Conservation (phyloP, 1,140 invertebrate species). For the Drosophila pallidifrons region DNA sequence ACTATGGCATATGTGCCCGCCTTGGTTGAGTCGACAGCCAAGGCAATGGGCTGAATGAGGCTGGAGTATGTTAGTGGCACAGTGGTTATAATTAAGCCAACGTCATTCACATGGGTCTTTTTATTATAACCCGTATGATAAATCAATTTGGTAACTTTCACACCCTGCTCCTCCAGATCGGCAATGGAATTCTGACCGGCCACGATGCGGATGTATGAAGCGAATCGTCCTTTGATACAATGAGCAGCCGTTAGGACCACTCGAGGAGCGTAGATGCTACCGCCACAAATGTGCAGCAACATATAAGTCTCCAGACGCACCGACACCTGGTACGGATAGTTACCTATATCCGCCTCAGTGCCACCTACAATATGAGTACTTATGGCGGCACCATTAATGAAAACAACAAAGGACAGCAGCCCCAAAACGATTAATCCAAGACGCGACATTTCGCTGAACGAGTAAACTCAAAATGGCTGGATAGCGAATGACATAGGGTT, state of each 20-base stretch:
- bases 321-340: constrained; percentile 71
- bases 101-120: constrained; percentile 75
- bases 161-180: constrained; percentile 67
- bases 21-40: constrained; percentile 48
- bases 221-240: constrained; percentile 84
- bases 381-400: constrained; percentile 44
- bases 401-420: constrained; percentile 31
- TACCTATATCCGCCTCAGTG: constrained; percentile 51
- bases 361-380: constrained; percentile 65
- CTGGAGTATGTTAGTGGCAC: constrained; percentile 51
- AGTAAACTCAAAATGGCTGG: not conserved
- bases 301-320: constrained; percentile 73
- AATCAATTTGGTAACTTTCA: constrained; percentile 67
- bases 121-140: constrained; percentile 66
- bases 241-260: constrained; percentile 87
- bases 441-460: constrained; percentile 6
- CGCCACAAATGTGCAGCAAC: constrained; percentile 70
- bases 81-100: constrained; percentile 75
- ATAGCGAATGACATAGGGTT: not conserved
- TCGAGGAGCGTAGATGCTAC: constrained; percentile 85
- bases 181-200: constrained; percentile 72
- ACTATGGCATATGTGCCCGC: constrained; percentile 77
- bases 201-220: constrained; percentile 63
- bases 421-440: constrained; percentile 52
- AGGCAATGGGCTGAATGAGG: constrained; percentile 63